These are phyloP conservation scores for Brachypteracias leptosomus DNA, from an alignment of 2,113 vertebrate species.

Conservation along the genomic window DNA sequence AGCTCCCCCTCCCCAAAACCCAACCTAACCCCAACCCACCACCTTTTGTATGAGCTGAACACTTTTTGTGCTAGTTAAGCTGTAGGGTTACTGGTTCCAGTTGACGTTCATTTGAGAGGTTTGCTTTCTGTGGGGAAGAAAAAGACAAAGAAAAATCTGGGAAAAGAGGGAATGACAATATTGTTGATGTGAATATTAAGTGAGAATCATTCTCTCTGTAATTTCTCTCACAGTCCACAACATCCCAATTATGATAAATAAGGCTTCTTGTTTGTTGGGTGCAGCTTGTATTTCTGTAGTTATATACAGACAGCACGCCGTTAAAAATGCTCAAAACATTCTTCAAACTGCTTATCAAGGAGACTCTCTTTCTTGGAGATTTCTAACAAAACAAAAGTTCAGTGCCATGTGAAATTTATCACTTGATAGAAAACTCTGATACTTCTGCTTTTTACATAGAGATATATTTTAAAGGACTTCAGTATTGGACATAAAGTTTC, in stretches of 20 bases:
- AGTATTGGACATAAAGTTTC: neutral
- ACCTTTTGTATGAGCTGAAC: neutral
- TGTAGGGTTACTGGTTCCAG: neutral
- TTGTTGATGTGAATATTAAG: neutral
- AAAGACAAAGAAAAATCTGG: neutral
- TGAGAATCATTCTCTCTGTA: neutral
- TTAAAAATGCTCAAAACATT: neutral
- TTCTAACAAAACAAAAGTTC: neutral
- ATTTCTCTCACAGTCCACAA: neutral
- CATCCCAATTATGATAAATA: neutral
- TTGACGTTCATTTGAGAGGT: neutral
- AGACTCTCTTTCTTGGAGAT: neutral
- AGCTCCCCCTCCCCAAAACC: neutral
- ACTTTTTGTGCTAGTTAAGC: neutral
- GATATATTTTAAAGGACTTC: neutral
- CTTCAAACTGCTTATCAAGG: neutral
- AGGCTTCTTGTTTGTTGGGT: neutral
- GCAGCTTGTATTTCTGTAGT: neutral
- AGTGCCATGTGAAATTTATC: neutral
- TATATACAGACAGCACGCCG: fast-evolving
- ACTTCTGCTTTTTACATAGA: neutral
- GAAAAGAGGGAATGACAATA: neutral
- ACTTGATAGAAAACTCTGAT: neutral
- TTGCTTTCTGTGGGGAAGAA: neutral
- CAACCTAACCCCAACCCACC: neutral